Evolutionary conservation across 2,888 invertebrate species (phyloP).

Genomic region (Hypsopygia costalis): DNA sequence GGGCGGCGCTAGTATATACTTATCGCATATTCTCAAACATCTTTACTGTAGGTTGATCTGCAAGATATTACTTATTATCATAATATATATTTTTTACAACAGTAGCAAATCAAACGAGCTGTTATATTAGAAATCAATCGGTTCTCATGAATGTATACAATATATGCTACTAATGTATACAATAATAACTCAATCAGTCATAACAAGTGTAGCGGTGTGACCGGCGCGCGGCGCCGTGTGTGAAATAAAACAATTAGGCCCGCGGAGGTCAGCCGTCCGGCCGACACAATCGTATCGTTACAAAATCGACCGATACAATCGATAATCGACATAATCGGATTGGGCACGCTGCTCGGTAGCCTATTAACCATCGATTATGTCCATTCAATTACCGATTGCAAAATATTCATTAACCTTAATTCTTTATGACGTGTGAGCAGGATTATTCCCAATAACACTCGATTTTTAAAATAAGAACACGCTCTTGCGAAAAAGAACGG

Average conservation of each 20-base stretch:
- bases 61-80: no score
- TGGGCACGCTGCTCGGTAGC: not conserved
- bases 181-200: not conserved
- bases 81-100: no score
- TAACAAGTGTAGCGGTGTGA: not conserved
- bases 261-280: not conserved
- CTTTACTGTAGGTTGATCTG: no score
- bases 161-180: no score
- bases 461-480: slow-evolving; percentile 1
- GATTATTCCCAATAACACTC: slow-evolving; percentile 8
- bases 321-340: not conserved
- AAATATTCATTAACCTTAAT: slow-evolving; percentile 26
- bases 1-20: no score
- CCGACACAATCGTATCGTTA: not conserved
- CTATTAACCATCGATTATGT: slow-evolving; percentile 14
- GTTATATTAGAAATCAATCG: no score
- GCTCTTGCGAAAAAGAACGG: slow-evolving; percentile 2
- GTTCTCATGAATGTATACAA: no score
- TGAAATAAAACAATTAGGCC: slow-evolving; percentile 1
- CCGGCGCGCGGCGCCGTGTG: not conserved
- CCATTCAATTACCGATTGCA: slow-evolving; percentile 15
- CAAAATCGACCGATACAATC: not conserved
- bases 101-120: no score
- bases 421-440: slow-evolving; percentile 13
- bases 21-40: no score